Evolutionary conservation across 2,888 invertebrate genomes (phyloP).

Genomic region (Xanthia togata): DNA sequence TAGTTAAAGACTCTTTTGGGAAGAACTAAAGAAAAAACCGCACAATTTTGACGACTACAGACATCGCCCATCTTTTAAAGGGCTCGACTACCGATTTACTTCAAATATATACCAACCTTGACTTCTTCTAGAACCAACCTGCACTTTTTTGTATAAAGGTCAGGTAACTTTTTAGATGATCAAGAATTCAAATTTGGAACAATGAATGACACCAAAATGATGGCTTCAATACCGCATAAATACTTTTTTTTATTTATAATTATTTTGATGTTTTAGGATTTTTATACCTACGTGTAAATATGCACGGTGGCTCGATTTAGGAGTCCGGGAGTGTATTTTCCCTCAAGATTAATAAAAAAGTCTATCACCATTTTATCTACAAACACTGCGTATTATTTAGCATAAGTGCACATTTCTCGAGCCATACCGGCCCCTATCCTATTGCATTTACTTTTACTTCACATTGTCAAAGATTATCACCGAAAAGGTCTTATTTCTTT

Average conservation of each 20-base stretch:
- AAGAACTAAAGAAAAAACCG: not conserved
- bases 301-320: too few species aligned
- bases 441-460: slow-evolving; percentile 71
- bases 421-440: slow-evolving; percentile 54
- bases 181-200: not conserved
- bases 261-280: too few species aligned
- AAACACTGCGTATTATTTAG: slow-evolving; percentile 59
- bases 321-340: too few species aligned
- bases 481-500: slow-evolving; percentile 30
- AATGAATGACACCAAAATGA: not conserved
- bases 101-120: not conserved
- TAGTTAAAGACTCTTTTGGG: not conserved
- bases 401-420: slow-evolving; percentile 69
- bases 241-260: too few species aligned
- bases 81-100: not conserved
- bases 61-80: not conserved
- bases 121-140: too few species aligned
- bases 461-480: slow-evolving; percentile 31
- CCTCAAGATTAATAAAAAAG: not conserved
- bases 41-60: slow-evolving; percentile 11
- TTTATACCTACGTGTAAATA: too few species aligned
- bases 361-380: slow-evolving; percentile 24
- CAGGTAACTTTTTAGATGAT: not conserved
- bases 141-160: too few species aligned
- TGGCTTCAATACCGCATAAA: too few species aligned